Base-by-base conservation (phyloP, 2,113 vertebrate genomes). In the Chaetops frenatus region DNA sequence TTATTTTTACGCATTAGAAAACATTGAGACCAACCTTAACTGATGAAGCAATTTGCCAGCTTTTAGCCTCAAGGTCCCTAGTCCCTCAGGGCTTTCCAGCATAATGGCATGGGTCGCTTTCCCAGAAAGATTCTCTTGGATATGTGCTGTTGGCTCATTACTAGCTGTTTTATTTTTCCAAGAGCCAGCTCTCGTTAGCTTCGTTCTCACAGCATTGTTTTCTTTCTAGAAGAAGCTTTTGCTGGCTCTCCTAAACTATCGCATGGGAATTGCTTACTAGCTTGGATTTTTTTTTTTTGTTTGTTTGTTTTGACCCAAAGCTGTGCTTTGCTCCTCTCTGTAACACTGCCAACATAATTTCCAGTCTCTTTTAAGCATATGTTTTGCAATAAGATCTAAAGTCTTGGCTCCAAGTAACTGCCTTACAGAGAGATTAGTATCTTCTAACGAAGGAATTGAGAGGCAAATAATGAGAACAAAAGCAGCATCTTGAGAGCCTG, bases 311-410 rank as follows among this genome's bases (percentile, higher is more conserved):
- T 96, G 93, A 93, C 94, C 94, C 94, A 88, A 90, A 95, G 96
- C 93, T 93, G 81, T 4, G 60, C 80, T 80, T 70, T 1, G 58
- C 81, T 96, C 93, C 83, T 78, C 90, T 93, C 88, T 96, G 95
- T 95, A 93, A 88, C 56, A 9, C 53, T 87, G 95, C 96, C 95
- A 97, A 56, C 93, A 86, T 90, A 38, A 88, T 95, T 96, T 95
- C 95, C 94, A 96, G 96, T 83, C 90, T 96, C 94, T 97, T 93
- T 92, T 86, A 81, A 96, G 92, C 95, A 25, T 88, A 81, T 93
- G 86, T 97, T 97, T 95, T 95, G 93, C 93, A 97, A 95, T 90
- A 92, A 86, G 88, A 88, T 93, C 86, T 81, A 70, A 97, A 92
- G 66, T 69, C 90, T 92, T 95, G 96, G 95, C 96, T 96, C 84